Base-by-base conservation (phyloP, 2,797 vertebrate genomes). In the Liparis tanakae region DNA sequence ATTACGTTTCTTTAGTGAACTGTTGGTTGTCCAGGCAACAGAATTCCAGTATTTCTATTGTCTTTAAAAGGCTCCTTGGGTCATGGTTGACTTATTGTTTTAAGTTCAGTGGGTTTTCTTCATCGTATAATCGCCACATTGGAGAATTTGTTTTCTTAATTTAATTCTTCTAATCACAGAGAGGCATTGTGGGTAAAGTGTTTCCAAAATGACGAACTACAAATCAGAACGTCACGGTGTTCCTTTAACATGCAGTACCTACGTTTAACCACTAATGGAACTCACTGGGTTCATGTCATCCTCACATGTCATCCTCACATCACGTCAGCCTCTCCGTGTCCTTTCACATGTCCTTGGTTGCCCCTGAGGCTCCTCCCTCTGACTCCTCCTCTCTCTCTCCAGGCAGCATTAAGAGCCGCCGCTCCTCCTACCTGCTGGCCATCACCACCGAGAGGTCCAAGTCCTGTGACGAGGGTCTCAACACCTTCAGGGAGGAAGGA, bases 391-490 rank as follows among this genome's bases (percentile, higher is more conserved):
- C 50, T 39, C n/a, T 78, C 36, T 78, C 60, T 44, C 54, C 91
- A 99, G 97, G 96, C 72, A 96, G 94, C 81, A 95, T 96, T 91
- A 98, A 96, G 89, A 90, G 94, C 68, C 97, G 97, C 6, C 97
- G 98, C 56, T 98, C 97, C 0, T 99, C 98, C 72, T 98, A 99
- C 90, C 93, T 99, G 76, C 90, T 97, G 87, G 97, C 98, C 84
- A 96, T 98, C 92, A 98, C 96, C 85, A 96, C 97, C 0, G 97
- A 98, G 83, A 95, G 98, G 86, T 99, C 98, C 82, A 99, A 98
- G 92, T 99, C 98, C 63, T 99, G 96, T 9, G 97, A 99, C 0
- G 98, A 99, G 0, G 98, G 98, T 4, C 96, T 99, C 74, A 98
- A 99, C 70, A 92, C 94, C 0, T 97, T 98, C 83, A 94, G 96